Base-by-base conservation (phyloP, 1,140 invertebrate species). In the Anastrepha ludens region DNA sequence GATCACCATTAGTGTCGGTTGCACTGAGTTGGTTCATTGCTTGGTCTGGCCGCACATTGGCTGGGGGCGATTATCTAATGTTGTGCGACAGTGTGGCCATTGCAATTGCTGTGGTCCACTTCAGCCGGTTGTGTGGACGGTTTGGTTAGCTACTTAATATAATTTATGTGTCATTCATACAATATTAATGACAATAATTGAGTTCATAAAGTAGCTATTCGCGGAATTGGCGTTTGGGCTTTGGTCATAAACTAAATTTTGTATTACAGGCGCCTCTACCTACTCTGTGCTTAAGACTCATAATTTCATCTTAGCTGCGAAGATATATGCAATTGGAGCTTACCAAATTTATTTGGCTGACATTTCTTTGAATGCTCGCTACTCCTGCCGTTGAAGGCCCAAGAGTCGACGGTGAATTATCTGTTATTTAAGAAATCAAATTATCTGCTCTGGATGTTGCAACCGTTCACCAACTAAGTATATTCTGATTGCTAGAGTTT, bases 101-200 rank as follows among this genome's bases (percentile, higher is more conserved):
- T 20, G 8, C 47, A 4, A 2, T 11, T 55, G n/a, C 74, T 29
- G 47, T 9, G 5, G 17, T 20, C n/a, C 7, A 7, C 17, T 8
- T 81, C 15, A 9, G 47, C 47, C 2, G 74, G n/a, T n/a, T 55
- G 47, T 17, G 15, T n/a, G 6, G 15, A 17, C 17, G 70, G n/a
- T n/a, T 62, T 15, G 15, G 60, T 15, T 62, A n/a, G 50, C 20
- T 58, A 20, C 47, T n/a, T 74, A 41, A n/a, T 41, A 15, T 39
- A 55, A 81, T 13, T 81, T 58, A 81, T 81, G 74, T 15, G 8
- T 41, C 74, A 81, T 81, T 81, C 44, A 81, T n/a, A 81, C 74
- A 81, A 81, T 81, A 81, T 58, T 81, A 81, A 81, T 81, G 74
- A 58, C 74, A 81, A 81, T 81, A 81, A 81, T 81, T 20, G 20